Evolutionary conservation across 1,140 invertebrate species (phyloP).

Genomic region (Scaptomyza montana): DNA sequence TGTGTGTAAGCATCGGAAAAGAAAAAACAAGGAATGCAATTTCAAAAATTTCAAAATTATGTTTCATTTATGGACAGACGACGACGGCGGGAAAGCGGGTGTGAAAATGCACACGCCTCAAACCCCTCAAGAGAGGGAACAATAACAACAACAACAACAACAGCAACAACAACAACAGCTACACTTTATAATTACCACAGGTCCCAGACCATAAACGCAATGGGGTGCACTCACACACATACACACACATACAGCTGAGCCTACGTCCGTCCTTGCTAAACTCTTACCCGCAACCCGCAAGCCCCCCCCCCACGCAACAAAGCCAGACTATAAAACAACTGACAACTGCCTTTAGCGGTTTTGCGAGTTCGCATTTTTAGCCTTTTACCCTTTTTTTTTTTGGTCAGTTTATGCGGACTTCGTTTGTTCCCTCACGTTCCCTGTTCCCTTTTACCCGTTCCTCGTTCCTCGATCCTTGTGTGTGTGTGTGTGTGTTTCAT

Average conservation of each 20-base stretch:
- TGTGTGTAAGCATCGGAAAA: conserved; percentile 62
- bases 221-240: conserved; percentile 37
- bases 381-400: conserved; percentile 44
- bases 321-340: conserved; percentile 34
- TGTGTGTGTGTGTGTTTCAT: conserved; percentile 5
- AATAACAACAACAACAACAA: conserved; percentile 13
- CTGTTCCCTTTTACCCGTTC: not conserved
- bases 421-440: not conserved
- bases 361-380: conserved; percentile 20
- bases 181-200: conserved; percentile 64
- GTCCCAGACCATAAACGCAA: conserved; percentile 37
- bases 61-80: conserved; percentile 46
- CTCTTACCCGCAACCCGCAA: conserved; percentile 3
- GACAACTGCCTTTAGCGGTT: conserved; percentile 67
- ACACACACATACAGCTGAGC: not conserved
- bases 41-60: conserved; percentile 29
- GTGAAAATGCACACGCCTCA: conserved; percentile 76
- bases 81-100: conserved; percentile 64
- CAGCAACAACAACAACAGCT: conserved; percentile 10
- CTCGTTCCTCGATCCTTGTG: too few species aligned
- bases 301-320: conserved; percentile 7
- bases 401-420: conserved; percentile 6
- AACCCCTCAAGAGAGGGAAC: conserved; percentile 3
- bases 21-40: conserved; percentile 26
- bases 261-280: not conserved